Base-by-base conservation (phyloP, 2,113 vertebrate species). In the Seriola aureovittata region DNA sequence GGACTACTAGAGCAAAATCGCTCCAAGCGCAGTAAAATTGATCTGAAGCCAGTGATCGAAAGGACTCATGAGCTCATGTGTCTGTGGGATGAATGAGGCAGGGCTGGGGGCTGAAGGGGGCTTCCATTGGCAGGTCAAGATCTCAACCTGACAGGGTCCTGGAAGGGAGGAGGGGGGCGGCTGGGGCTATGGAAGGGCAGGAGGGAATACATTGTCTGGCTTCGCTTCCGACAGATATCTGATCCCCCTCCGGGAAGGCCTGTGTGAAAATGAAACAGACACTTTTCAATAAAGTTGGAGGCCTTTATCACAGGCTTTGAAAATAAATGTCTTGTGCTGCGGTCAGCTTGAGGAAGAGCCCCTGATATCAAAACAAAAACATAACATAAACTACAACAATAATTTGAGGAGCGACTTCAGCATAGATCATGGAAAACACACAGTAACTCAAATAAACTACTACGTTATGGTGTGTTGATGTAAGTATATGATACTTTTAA, bases 271-370 rank as follows among this genome's bases (percentile, higher is more conserved):
- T 85, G 71, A 91, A 93, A 84, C 78, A 44, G 81, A 85, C 69
- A 72, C 80, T 80, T 90, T 92, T 90, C 83, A 88, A 88, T 89
- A 88, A 92, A 84, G 85, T 72, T 70, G 62, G 84, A 91, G 82
- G 91, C 70, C 82, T 88, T 89, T 76, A 73, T 62, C 84, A 64
- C 46, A 25, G 25, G 42, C 66, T 86, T 70, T 73, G 58, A 90
- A 90, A 85, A 87, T 80, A 74, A 77, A 85, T 75, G 34, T 46
- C 29, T 74, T 55, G 64, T 78, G 57, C 57, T 81, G 62, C 59
- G 54, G 75, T 84, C 82, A 68, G 72, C 67, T 77, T 68, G 36
- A 71, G 63, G 40, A 80, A 60, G 50, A 46, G 1, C 7, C 9
- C 38, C 42, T 25, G 8, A 69, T 73, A 50, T 70, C 50, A 12